These are phyloP conservation scores for Melanaphis sacchari DNA, from an alignment of 1,140 invertebrate genomes.

Conservation along the genomic window DNA sequence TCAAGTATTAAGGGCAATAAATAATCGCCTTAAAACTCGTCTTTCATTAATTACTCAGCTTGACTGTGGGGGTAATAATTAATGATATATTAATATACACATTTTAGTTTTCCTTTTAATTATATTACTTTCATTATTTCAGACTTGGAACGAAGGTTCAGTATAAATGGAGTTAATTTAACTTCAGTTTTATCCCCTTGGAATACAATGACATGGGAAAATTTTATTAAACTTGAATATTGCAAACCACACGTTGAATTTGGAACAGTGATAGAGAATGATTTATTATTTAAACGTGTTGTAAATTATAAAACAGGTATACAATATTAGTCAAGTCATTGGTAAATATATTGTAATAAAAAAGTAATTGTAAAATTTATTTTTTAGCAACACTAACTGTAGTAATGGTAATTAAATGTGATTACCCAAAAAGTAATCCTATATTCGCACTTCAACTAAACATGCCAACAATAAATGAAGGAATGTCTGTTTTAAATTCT, in stretches of 20 bases:
- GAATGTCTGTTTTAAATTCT: conserved; percentile 41
- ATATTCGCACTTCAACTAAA: conserved; percentile 52
- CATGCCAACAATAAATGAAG: conserved; percentile 48
- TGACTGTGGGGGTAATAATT: conserved; percentile 42
- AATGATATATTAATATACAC: neutral
- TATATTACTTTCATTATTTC: neutral
- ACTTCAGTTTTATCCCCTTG: conserved; percentile 53
- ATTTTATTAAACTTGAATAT: conserved; percentile 49
- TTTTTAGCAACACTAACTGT: conserved; percentile 34
- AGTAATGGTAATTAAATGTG: conserved; percentile 51
- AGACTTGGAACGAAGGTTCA: conserved; percentile 47
- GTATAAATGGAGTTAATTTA: conserved; percentile 53
- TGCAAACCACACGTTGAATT: conserved; percentile 40
- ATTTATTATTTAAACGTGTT: conserved; percentile 56
- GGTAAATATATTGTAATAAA: neutral
- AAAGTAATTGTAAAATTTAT: neutral
- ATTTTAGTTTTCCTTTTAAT: neutral
- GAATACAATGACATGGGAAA: conserved; percentile 51
- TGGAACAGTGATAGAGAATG: conserved; percentile 33
- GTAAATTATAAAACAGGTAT: conserved; percentile 53
- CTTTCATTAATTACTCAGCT: conserved; percentile 50
- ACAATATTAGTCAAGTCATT: neutral
- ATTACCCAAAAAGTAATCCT: conserved; percentile 40
- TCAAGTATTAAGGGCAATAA: conserved; percentile 39
- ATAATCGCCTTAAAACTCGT: conserved; percentile 51